Conservation (phyloP, 2,113 vertebrate species). For the Okapia johnstoni region DNA sequence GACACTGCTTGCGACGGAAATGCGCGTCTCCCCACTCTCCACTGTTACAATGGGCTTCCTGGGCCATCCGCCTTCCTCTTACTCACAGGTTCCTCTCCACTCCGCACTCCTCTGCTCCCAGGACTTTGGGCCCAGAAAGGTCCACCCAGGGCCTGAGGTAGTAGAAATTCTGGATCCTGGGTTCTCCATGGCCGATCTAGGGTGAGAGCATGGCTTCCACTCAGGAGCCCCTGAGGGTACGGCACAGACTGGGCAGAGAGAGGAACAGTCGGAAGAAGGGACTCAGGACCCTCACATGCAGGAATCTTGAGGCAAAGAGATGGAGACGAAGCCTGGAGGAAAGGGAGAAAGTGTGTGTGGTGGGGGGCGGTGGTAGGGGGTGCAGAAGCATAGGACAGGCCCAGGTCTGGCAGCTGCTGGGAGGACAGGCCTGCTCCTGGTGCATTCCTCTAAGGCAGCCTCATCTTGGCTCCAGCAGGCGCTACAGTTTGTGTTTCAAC, state of each 20-base stretch:
- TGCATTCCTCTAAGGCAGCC: neutral
- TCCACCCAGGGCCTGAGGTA: neutral
- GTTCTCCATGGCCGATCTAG: rapidly evolving
- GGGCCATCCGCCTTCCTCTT: too few relatives aligned
- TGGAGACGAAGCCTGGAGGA: neutral
- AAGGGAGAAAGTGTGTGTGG: neutral
- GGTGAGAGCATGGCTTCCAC: neutral
- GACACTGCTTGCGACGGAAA: neutral
- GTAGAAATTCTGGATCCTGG: neutral
- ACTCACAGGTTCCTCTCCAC: neutral
- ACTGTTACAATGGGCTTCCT: neutral
- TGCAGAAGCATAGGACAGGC: neutral
- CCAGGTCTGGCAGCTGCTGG: rapidly evolving
- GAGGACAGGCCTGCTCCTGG: neutral
- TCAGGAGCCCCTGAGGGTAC: neutral
- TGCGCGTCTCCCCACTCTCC: neutral
- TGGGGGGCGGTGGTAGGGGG: neutral
- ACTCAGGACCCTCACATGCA: neutral
- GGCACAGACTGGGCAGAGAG: neutral
- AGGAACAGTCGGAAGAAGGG: neutral
- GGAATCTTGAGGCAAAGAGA: neutral
- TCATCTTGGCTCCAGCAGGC: neutral
- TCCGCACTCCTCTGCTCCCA: neutral
- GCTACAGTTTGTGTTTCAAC: neutral
- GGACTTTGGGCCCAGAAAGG: neutral